phyloP scores from a whole-genome alignment of 2,888 invertebrate genomes.

The Chromoteleia sp. region DNA sequence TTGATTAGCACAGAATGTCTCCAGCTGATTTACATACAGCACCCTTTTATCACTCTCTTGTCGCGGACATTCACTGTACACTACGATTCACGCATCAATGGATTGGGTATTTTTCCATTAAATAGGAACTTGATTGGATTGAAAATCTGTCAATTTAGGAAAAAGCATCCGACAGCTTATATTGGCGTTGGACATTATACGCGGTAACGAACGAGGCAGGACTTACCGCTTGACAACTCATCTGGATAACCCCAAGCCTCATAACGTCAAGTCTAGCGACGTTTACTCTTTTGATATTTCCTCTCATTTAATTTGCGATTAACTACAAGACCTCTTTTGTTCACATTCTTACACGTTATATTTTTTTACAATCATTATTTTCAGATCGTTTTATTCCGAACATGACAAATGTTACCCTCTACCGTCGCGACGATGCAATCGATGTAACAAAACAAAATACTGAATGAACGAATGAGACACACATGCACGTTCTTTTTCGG shows the following conservation, averaged over 20 bases:
- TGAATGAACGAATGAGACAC: background rate
- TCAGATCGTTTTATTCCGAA: constrained; percentile 15
- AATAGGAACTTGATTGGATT: constrained; percentile 84
- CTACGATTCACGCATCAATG: constrained; percentile 79
- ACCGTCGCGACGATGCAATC: background rate
- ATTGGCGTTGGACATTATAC: constrained; percentile 83
- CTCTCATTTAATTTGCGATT: constrained; percentile 73
- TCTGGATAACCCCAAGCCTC: constrained; percentile 77
- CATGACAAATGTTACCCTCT: constrained; percentile 33
- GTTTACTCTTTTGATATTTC: constrained; percentile 74
- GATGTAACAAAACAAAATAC: constrained; percentile 6
- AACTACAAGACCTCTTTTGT: constrained; percentile 67
- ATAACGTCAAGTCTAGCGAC: constrained; percentile 72
- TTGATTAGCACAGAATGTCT: constrained; percentile 68
- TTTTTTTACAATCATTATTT: constrained; percentile 54
- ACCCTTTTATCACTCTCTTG: constrained; percentile 66
- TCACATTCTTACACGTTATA: constrained; percentile 57
- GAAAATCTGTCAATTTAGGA: constrained; percentile 85
- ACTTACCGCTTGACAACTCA: constrained; percentile 81
- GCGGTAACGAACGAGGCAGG: constrained; percentile 77
- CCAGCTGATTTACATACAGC: constrained; percentile 63
- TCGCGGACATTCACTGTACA: constrained; percentile 66
- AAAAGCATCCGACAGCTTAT: constrained; percentile 83
- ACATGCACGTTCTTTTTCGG: background rate
- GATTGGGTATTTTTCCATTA: constrained; percentile 84